Conservation (phyloP, 2,888 invertebrate species). For the Periphyllus acericola region DNA sequence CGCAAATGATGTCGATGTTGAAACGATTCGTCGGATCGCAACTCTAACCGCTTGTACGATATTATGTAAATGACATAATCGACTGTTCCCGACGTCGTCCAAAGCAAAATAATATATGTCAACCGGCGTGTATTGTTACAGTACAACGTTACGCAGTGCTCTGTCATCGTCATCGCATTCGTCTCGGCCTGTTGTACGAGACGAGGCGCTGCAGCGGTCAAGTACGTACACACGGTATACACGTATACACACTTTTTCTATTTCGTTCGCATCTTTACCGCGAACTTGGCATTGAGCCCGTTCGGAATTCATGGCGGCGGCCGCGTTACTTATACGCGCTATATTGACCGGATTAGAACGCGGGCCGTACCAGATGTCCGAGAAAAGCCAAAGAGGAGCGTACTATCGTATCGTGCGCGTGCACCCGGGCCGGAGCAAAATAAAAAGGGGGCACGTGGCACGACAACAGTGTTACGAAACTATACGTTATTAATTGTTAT, state of each 20-base stretch:
- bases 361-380: background rate
- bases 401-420: too few species aligned
- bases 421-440: too few species aligned
- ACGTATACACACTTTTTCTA: background rate
- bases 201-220: too few species aligned
- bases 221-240: background rate
- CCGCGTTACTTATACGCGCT: background rate
- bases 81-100: background rate
- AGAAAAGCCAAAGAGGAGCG: background rate
- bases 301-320: background rate
- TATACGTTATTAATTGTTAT: too few species aligned
- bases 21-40: background rate
- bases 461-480: too few species aligned
- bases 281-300: conserved; percentile 12
- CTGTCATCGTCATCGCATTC: background rate
- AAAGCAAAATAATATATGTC: background rate
- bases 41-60: too few species aligned
- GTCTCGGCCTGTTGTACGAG: background rate
- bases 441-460: too few species aligned
- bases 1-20: background rate
- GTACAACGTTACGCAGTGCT: too few species aligned
- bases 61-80: background rate
- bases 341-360: conserved; percentile 22
- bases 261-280: background rate
- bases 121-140: background rate